Percentiles rank a stretch among this genome's conserved stretches.
These are phyloP conservation scores for Siphlonurus alternatus DNA, from an alignment of 2,888 invertebrate genomes.

Conservation along the genomic window DNA sequence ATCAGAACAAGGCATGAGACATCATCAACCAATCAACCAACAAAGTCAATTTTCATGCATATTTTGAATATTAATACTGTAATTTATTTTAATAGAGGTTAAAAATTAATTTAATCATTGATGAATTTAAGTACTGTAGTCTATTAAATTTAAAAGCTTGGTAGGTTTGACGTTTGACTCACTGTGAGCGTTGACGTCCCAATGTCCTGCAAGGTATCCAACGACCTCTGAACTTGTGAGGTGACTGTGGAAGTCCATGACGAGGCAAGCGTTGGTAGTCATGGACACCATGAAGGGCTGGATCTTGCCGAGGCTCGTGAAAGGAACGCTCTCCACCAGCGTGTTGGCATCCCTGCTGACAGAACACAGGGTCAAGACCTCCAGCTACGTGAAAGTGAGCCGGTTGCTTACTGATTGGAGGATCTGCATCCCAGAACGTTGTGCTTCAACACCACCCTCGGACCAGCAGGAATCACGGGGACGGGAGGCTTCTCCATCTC, in stretches of 20 bases:
- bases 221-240: slow-evolving; percentile 85
- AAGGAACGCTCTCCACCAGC: slow-evolving; percentile 75
- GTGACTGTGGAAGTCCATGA: slow-evolving; percentile 88
- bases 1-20: too few relatives aligned
- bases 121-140: too few relatives aligned
- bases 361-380: slow-evolving; percentile 5
- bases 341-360: slow-evolving; percentile 69
- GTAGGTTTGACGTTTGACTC: too few relatives aligned
- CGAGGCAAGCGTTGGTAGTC: slow-evolving; percentile 67
- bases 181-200: slow-evolving; percentile 92
- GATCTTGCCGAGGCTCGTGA: slow-evolving; percentile 71
- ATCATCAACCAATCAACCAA: background rate
- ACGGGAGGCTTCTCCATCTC: slow-evolving; percentile 6
- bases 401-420: slow-evolving; percentile 50
- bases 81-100: slow-evolving; percentile 2
- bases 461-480: slow-evolving; percentile 32
- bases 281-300: slow-evolving; percentile 84
- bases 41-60: background rate
- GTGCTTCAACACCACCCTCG: slow-evolving; percentile 55
- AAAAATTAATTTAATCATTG: too few relatives aligned
- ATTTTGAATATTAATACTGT: background rate
- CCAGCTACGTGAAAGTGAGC: background rate
- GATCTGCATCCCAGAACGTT: slow-evolving; percentile 57
- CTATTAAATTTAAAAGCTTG: too few relatives aligned
- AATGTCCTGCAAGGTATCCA: slow-evolving; percentile 89